These are phyloP conservation scores for Corythaixoides concolor DNA, from an alignment of 2,113 vertebrate species.

Conservation along the genomic window DNA sequence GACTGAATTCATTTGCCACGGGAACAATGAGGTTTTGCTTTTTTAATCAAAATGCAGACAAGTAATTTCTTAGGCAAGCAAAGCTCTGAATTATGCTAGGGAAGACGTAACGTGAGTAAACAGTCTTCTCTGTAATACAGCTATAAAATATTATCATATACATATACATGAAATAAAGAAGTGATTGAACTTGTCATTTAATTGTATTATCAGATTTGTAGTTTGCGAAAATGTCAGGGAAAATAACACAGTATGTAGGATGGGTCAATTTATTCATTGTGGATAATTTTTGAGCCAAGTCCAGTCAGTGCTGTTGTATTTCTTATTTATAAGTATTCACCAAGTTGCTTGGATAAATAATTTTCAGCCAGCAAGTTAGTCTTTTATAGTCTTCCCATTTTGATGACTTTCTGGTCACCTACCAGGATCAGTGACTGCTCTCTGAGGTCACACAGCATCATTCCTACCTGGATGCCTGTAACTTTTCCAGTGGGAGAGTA, in stretches of 20 bases:
- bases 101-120: conserved; percentile 35
- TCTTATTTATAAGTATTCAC: conserved; percentile 1
- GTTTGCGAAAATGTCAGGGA: conserved; percentile 45
- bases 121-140: conserved; percentile 48
- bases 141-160: conserved; percentile 61
- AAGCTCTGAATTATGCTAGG: conserved; percentile 58
- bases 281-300: conserved; percentile 36
- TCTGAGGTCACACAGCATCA: background rate
- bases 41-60: conserved; percentile 71
- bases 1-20: conserved; percentile 48
- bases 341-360: background rate
- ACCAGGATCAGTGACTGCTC: background rate
- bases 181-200: conserved; percentile 62
- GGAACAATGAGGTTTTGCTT: conserved; percentile 63
- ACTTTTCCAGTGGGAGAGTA: background rate
- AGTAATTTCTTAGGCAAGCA: conserved; percentile 67
- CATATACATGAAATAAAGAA: conserved; percentile 47
- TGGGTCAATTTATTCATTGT: conserved; percentile 63
- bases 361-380: background rate
- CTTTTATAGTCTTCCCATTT: background rate
- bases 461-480: background rate
- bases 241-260: conserved; percentile 13
- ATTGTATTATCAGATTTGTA: conserved; percentile 52
- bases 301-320: conserved; percentile 14
- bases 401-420: background rate